Conservation (phyloP, 2,797 vertebrate genomes). For the Enteromius mattozi region DNA sequence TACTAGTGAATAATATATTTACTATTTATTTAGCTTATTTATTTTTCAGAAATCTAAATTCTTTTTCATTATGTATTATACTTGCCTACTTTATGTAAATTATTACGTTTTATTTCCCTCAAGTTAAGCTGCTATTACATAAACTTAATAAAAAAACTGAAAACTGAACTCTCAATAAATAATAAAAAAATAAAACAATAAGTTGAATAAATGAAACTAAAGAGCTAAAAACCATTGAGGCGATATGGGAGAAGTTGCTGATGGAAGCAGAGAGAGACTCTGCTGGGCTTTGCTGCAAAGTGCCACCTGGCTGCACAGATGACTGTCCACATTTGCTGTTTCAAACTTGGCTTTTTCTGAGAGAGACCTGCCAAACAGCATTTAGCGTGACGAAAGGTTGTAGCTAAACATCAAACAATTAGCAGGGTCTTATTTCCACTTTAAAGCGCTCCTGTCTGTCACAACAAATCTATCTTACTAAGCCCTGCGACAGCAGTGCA, state of each 20-base stretch:
- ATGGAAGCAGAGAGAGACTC: slow-evolving; percentile 4
- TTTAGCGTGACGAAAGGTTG: slow-evolving; percentile 35
- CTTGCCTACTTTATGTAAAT: neutral
- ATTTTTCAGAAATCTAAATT: neutral
- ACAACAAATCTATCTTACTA: slow-evolving; percentile 14
- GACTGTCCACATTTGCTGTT: slow-evolving; percentile 17
- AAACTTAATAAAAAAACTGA: neutral
- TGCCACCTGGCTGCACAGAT: slow-evolving; percentile 50
- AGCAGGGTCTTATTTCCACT: slow-evolving; percentile 41
- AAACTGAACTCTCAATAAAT: neutral
- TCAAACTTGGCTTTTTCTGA: slow-evolving; percentile 34
- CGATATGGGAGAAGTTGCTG: neutral
- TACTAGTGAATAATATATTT: neutral
- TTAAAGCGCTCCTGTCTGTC: slow-evolving; percentile 38
- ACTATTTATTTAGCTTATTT: neutral
- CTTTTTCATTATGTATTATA: neutral
- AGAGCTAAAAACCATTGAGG: no score
- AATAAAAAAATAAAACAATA: neutral
- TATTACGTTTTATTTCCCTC: neutral
- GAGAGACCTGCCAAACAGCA: slow-evolving; percentile 47
- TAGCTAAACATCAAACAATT: slow-evolving; percentile 47
- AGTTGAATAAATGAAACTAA: neutral
- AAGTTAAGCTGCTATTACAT: neutral
- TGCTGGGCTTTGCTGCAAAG: neutral
- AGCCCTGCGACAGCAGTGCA: slow-evolving; percentile 9